Conservation (phyloP, 2,888 invertebrate genomes). For the Scelioninae gen. 2 region DNA sequence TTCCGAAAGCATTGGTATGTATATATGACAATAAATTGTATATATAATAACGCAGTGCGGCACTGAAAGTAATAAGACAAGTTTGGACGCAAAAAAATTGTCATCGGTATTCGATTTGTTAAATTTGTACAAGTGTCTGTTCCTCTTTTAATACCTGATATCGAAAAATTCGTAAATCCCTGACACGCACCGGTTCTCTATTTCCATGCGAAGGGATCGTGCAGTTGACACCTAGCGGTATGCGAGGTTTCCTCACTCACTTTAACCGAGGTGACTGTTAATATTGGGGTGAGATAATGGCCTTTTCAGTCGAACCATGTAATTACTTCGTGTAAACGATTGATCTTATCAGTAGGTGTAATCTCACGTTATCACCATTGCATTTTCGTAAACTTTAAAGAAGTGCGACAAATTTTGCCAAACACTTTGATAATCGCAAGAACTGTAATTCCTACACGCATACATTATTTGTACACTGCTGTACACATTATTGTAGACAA, state of each 20-base stretch:
- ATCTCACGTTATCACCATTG: neutral
- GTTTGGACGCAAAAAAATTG: neutral
- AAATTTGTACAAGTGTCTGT: conserved; percentile 13
- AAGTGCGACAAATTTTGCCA: no score
- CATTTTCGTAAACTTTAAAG: no score
- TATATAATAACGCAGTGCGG: no score
- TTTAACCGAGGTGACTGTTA: conserved; percentile 48
- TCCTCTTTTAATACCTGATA: conserved; percentile 24
- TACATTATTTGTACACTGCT: no score
- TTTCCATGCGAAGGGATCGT: conserved; percentile 61
- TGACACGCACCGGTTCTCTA: conserved; percentile 44
- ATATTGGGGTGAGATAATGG: conserved; percentile 52
- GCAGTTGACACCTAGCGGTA: conserved; percentile 65
- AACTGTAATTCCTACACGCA: no score
- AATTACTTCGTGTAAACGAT: conserved; percentile 51
- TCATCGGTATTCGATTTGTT: neutral
- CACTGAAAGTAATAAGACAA: no score
- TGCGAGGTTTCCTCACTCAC: conserved; percentile 56
- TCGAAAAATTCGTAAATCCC: conserved; percentile 47
- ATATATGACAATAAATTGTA: no score
- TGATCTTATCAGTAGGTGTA: conserved; percentile 31
- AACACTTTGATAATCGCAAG: no score
- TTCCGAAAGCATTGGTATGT: no score
- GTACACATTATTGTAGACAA: no score
- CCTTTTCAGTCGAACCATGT: conserved; percentile 49